Evolutionary conservation across 2,113 vertebrate genomes (phyloP), one percentile per base, ranked within the genome.

Genomic region (Xenotilapia caudafasciata): DNA sequence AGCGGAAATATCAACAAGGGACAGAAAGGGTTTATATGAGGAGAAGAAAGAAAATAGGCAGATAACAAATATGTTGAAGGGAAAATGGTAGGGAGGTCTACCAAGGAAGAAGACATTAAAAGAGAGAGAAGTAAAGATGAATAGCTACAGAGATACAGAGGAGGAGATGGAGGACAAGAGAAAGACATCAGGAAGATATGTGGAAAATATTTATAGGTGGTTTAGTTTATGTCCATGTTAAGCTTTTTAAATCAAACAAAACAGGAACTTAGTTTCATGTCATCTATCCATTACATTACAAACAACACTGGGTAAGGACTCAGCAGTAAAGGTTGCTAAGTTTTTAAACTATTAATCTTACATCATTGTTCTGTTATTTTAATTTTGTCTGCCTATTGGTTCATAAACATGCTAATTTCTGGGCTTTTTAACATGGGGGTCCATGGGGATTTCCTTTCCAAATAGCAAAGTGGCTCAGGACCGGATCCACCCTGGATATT

Each of bases 11-110:
- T 82, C 15, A 9, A 86, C 79, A 73, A 80, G 58, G 84, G 45
- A 84, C 19, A 62, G 60, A 88, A 83, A 65, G 47, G 81, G 31
- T 83, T 90, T 87, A 85, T 85, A 83, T 73, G 73, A 89, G 49
- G 79, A 88, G 77, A 51, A 26, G 58, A 81, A 65, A 28, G 79
- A 55, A 45, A 79, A 13, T 53, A 70, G 17, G 23, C 2, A 47
- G 11, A 19, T 53, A 38, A 84, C 73, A 85, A 89, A 83, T 87
- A 84, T 88, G 90, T 3, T 80, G 81, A 84, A 84, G 49, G 53
- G 17, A 42, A 26, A 82, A 82, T 19, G 35, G 35, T 85, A 89
- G 73, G 73, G 86, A 83, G 42, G 21, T 23, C 68, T 79, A n/a
- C 53, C 21, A 49, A 62, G 60, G 47, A 75, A 53, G 49, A 89